Conservation (phyloP, 1,140 invertebrate genomes). For the Oreohelix idahoensis region DNA sequence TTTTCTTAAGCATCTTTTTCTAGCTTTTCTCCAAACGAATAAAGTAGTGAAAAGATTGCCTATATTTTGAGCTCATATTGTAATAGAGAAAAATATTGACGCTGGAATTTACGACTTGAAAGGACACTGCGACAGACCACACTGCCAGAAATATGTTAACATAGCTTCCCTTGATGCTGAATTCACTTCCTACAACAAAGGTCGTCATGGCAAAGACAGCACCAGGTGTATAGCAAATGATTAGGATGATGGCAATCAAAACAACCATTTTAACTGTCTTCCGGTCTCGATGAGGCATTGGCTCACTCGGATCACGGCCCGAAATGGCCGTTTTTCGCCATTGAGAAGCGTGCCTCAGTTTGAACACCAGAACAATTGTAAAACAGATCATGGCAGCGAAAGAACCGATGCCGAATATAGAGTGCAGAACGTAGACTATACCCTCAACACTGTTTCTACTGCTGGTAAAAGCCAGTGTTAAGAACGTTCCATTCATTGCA, state of each 20-base stretch:
- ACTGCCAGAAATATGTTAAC: not conserved
- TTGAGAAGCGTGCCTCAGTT: not conserved
- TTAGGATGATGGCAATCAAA: not conserved
- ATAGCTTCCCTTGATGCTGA: not conserved
- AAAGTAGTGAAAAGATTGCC: not conserved
- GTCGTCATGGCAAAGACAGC: not conserved
- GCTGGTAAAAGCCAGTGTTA: not conserved
- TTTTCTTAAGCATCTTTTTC: too few relatives aligned
- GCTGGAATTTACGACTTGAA: not conserved
- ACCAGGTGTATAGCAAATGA: not conserved
- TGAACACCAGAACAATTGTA: not conserved
- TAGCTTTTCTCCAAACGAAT: too few relatives aligned
- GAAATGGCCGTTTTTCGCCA: not conserved
- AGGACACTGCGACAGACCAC: not conserved
- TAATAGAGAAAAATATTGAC: conserved; percentile 2
- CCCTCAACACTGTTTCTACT: not conserved
- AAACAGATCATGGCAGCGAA: not conserved
- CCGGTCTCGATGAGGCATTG: not conserved
- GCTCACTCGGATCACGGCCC: not conserved
- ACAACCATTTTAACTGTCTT: not conserved
- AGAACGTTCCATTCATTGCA: not conserved
- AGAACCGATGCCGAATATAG: not conserved
- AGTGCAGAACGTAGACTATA: not conserved
- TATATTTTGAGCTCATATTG: not conserved
- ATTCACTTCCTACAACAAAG: not conserved